Conservation (phyloP, 2,888 invertebrate genomes). For the Limenitis camilla region DNA sequence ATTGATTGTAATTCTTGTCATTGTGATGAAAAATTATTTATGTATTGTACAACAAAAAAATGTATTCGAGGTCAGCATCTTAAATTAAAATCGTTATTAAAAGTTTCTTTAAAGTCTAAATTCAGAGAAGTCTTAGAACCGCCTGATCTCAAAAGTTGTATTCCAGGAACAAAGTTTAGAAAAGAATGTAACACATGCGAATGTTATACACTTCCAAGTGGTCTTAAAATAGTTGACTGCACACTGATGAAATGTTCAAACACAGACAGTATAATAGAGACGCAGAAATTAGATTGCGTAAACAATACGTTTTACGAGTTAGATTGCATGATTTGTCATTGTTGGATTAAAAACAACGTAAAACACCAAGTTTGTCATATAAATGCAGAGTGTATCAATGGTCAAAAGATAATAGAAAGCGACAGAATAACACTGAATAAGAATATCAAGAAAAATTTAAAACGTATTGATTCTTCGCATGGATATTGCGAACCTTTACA, state of each 20-base stretch:
- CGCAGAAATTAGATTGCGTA: conserved; percentile 34
- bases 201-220: conserved; percentile 34
- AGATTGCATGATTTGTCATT: conserved; percentile 47
- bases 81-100: neutral
- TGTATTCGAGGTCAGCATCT: conserved; percentile 31
- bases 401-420: neutral
- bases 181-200: conserved; percentile 51
- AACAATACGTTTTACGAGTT: conserved; percentile 36
- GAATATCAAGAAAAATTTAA: neutral
- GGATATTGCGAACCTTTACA: conserved; percentile 55
- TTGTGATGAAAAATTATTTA: conserved; percentile 54
- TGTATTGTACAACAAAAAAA: conserved; percentile 58
- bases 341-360: conserved; percentile 27
- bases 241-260: conserved; percentile 43
- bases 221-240: conserved; percentile 53
- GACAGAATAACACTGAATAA: neutral
- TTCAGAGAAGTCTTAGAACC: conserved; percentile 20
- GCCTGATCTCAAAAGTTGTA: conserved; percentile 36
- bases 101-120: neutral
- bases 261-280: neutral
- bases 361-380: conserved; percentile 39
- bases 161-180: conserved; percentile 39
- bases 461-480: conserved; percentile 29
- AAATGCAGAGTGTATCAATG: conserved; percentile 27
- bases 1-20: conserved; percentile 71